These are phyloP conservation scores for Rhinolophus sinicus DNA, from an alignment of 2,113 vertebrate species.

Conservation along the genomic window DNA sequence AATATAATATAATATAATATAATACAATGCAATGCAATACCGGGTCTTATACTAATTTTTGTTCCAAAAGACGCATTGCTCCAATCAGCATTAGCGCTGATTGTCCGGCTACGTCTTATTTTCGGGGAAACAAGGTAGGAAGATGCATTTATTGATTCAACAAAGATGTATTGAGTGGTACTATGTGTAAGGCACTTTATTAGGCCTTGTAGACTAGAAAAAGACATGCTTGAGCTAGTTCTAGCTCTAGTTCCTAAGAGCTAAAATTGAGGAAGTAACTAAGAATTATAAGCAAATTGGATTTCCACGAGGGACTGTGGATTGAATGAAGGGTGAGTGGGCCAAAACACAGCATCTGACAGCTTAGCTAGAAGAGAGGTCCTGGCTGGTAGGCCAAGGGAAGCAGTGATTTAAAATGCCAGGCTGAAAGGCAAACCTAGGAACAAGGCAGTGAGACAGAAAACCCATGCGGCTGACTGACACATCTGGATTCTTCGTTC, in stretches of 20 bases:
- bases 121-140: background rate
- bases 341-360: background rate
- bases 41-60: no score
- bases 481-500: background rate
- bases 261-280: slow-evolving; percentile 4
- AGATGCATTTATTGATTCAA: background rate
- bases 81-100: no score
- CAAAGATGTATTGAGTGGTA: background rate
- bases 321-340: background rate
- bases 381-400: background rate
- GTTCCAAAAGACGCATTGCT: no score
- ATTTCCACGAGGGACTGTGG: background rate
- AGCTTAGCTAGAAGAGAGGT: background rate
- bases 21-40: no score
- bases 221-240: background rate
- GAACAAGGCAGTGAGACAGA: background rate
- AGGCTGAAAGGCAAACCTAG: background rate
- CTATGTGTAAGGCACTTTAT: background rate
- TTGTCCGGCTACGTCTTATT: no score
- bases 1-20: no score
- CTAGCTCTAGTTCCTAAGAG: background rate
- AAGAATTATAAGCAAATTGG: background rate
- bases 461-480: background rate
- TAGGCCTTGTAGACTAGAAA: background rate
- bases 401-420: background rate